phyloP scores from a whole-genome alignment of 1,140 invertebrate genomes.

The Drosophila chauvacae region DNA sequence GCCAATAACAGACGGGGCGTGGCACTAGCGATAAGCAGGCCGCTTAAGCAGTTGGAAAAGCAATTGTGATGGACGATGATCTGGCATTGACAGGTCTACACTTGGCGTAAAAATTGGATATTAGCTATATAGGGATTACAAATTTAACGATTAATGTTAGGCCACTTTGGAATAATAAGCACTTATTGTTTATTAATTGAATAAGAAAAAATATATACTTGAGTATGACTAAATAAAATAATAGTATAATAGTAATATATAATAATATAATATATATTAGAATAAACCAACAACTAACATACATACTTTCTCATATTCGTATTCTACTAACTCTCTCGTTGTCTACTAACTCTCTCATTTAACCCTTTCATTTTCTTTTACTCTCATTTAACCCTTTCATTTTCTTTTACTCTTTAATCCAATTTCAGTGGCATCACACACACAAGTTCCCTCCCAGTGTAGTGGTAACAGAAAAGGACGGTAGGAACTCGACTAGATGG shows the following conservation, averaged over 20 bases:
- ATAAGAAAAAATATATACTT: no score
- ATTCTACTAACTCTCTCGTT: no score
- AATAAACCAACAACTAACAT: no score
- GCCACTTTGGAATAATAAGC: no score
- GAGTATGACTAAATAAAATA: no score
- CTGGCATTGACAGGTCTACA: conserved; percentile 17
- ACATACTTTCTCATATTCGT: no score
- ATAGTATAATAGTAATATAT: no score
- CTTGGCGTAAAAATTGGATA: not conserved
- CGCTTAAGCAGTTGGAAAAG: conserved; percentile 7
- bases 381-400: not conserved
- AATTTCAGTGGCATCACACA: not conserved
- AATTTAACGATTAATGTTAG: no score
- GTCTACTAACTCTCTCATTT: no score
- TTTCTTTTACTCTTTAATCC: not conserved
- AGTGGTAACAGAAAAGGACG: no score
- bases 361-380: not conserved
- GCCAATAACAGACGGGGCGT: conserved; percentile 36
- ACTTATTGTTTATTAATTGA: no score
- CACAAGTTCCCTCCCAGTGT: not conserved
- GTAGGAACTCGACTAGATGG: conserved; percentile 3
- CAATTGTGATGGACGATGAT: conserved; percentile 33
- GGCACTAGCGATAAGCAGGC: conserved; percentile 50
- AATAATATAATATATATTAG: no score
- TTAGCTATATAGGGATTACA: not conserved